A percentile compares a stretch with the other conserved stretches of the same genome.
phyloP scores from a whole-genome alignment of 2,113 vertebrate genomes.

The Pandion haliaetus region DNA sequence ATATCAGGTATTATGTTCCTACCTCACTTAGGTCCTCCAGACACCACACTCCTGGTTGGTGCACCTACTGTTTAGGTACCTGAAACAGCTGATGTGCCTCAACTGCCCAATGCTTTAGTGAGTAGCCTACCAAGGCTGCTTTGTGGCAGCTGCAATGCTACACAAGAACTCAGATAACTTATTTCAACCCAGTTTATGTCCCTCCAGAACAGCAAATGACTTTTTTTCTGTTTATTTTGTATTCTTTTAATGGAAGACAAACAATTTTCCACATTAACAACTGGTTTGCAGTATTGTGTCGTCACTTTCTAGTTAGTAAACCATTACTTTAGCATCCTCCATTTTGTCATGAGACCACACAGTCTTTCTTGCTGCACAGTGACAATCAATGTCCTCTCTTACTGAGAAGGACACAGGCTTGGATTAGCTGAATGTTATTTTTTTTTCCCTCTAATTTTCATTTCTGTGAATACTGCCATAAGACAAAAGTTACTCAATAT shows the following conservation, averaged over 20 bases:
- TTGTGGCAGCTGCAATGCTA: not conserved
- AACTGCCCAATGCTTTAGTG: not conserved
- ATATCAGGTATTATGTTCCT: not conserved
- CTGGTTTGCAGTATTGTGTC: not conserved
- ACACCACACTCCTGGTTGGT: not conserved
- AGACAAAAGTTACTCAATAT: conserved; percentile 34
- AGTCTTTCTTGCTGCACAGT: not conserved
- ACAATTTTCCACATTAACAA: not conserved
- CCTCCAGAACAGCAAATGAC: not conserved
- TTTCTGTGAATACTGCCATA: conserved; percentile 11
- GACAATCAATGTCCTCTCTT: not conserved
- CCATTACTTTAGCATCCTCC: not conserved
- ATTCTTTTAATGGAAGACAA: not conserved
- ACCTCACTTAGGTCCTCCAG: not conserved
- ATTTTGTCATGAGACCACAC: not conserved
- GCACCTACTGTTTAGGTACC: not conserved
- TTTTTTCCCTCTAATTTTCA: not conserved
- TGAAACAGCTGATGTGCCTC: not conserved
- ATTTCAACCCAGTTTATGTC: not conserved
- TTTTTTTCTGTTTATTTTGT: not conserved
- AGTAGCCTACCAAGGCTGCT: not conserved
- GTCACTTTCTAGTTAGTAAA: not conserved
- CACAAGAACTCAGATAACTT: not conserved
- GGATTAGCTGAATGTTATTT: not conserved
- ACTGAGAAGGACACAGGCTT: not conserved